Evolutionary conservation across 2,797 vertebrate species (phyloP).

Genomic region (Alcedo quadribrachys): DNA sequence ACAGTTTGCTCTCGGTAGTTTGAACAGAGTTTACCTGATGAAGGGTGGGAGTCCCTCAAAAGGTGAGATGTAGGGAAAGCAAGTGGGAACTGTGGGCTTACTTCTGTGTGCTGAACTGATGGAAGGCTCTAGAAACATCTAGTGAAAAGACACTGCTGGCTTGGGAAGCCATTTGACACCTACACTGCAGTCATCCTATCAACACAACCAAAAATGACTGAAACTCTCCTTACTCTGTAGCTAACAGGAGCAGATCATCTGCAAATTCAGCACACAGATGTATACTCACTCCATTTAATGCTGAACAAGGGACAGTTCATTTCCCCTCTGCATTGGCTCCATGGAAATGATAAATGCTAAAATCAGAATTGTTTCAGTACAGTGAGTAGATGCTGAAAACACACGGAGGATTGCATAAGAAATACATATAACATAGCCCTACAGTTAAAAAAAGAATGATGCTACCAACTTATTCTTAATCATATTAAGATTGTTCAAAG

Average conservation of each 20-base stretch:
- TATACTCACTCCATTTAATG: neutral
- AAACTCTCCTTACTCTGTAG: neutral
- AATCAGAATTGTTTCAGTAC: neutral
- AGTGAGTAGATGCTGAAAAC: neutral
- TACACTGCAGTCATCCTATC: neutral
- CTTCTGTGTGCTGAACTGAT: neutral
- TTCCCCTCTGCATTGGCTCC: neutral
- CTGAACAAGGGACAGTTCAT: neutral
- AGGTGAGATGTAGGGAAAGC: neutral
- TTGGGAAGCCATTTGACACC: neutral
- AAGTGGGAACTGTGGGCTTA: neutral
- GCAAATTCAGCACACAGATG: neutral
- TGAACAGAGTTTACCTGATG: neutral
- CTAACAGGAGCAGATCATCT: neutral
- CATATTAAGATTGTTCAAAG: neutral
- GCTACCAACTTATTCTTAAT: neutral
- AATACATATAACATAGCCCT: neutral
- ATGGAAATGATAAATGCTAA: neutral
- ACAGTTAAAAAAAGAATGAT: neutral
- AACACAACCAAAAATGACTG: neutral
- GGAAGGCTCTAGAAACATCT: neutral
- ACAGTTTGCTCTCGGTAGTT: neutral
- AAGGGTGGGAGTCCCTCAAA: neutral
- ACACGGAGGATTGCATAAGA: neutral
- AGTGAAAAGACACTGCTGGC: neutral